phyloP scores from a whole-genome alignment of 2,888 invertebrate species.

The Orthosia incerta region DNA sequence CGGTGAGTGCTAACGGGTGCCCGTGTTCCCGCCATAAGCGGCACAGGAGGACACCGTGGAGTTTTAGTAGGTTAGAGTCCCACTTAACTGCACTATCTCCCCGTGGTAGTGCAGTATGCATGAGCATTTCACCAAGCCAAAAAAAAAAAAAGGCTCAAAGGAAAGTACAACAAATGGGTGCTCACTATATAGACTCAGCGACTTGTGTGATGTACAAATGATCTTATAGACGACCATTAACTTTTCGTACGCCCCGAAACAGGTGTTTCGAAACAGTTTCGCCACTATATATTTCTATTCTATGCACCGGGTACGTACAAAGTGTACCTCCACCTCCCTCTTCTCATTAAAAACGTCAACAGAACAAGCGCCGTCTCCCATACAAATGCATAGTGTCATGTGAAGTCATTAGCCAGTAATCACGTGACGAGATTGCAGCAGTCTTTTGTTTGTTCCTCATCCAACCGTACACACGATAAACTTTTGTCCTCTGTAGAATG shows the following conservation, averaged over 20 bases:
- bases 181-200: neutral
- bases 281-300: constrained; percentile 5
- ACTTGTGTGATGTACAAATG: too few species aligned
- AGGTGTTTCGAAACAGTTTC: neutral
- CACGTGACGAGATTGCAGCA: constrained; percentile 68
- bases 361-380: constrained; percentile 67
- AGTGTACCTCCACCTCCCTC: constrained; percentile 62
- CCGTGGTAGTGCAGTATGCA: too few species aligned
- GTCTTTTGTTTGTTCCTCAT: constrained; percentile 66
- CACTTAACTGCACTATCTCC: too few species aligned
- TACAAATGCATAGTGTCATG: constrained; percentile 70
- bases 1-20: too few species aligned
- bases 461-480: constrained; percentile 56
- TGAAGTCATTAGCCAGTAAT: constrained; percentile 78
- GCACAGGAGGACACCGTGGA: too few species aligned
- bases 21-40: too few species aligned
- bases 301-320: constrained; percentile 54
- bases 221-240: too few species aligned
- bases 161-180: neutral
- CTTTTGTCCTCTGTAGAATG: constrained; percentile 55
- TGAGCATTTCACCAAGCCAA: too few species aligned
- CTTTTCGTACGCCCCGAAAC: neutral
- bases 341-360: constrained; percentile 78
- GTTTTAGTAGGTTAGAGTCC: too few species aligned
- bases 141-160: too few species aligned